These are phyloP conservation scores for Merops nubicus DNA, from an alignment of 2,113 vertebrate species.

Conservation along the genomic window DNA sequence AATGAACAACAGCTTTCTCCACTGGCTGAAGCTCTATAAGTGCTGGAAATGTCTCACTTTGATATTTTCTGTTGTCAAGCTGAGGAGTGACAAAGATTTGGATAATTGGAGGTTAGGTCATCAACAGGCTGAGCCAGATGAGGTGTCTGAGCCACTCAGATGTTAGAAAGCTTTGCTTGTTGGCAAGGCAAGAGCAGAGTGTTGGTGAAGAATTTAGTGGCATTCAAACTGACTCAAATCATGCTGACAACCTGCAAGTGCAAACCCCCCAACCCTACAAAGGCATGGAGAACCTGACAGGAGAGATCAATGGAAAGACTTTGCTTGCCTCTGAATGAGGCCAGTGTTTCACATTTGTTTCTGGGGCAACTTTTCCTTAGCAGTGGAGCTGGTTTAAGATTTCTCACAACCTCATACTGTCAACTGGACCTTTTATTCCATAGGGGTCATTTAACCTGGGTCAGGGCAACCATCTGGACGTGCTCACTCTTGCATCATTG, in stretches of 20 bases:
- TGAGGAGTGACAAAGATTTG: background rate
- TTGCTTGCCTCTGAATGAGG: background rate
- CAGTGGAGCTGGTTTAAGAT: background rate
- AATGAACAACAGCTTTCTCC: background rate
- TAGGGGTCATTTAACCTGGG: background rate
- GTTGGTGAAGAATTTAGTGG: background rate
- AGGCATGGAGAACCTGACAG: rapidly evolving
- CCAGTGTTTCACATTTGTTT: background rate
- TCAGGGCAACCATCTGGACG: background rate
- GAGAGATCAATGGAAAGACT: background rate
- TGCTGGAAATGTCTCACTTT: background rate
- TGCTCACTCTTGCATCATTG: background rate
- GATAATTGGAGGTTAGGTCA: background rate
- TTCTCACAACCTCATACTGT: background rate
- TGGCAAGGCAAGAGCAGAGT: background rate
- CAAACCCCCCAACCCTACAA: background rate
- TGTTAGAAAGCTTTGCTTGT: background rate
- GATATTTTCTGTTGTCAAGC: background rate
- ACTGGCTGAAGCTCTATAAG: background rate
- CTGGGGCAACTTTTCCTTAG: background rate
- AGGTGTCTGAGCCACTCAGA: background rate
- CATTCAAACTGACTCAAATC: background rate
- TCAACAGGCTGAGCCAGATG: background rate
- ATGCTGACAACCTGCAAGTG: background rate
- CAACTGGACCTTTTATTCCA: background rate